phyloP scores from a whole-genome alignment of 2,797 vertebrate genomes.

The Aphelocoma californica region DNA sequence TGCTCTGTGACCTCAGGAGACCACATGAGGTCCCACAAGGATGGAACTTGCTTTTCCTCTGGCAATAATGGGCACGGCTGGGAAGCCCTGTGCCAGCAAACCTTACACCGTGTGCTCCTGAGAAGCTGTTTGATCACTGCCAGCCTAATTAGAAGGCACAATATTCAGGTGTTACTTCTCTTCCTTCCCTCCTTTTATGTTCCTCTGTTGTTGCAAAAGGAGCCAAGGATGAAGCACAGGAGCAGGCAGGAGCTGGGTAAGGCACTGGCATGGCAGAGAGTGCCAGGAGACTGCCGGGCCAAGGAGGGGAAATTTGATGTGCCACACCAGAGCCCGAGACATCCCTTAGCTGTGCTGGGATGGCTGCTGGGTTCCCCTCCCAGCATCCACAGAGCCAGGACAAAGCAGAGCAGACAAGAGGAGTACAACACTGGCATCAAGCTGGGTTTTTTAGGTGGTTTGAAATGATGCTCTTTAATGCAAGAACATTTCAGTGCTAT shows the following conservation, averaged over 20 bases:
- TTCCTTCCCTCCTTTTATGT: neutral
- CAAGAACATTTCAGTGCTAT: neutral
- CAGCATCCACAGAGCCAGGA: neutral
- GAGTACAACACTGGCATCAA: neutral
- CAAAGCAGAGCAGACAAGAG: neutral
- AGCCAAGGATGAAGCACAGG: neutral
- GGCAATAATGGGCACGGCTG: neutral
- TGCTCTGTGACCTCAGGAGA: neutral
- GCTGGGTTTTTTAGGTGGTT: neutral
- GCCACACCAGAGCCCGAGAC: neutral
- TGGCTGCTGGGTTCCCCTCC: neutral
- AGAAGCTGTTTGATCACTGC: neutral
- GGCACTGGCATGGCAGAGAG: neutral
- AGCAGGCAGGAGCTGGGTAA: neutral
- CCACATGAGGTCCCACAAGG: fast-evolving
- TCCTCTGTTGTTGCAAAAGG: neutral
- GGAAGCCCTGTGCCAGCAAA: neutral
- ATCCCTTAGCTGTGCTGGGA: neutral
- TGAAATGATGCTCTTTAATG: neutral
- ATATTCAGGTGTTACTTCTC: neutral
- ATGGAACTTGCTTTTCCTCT: neutral
- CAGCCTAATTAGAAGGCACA: neutral
- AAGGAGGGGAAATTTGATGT: neutral
- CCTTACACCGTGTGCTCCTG: neutral
- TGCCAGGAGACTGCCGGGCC: neutral